phyloP scores from a whole-genome alignment of 2,888 invertebrate species.

The Microplitis deprimator region DNA sequence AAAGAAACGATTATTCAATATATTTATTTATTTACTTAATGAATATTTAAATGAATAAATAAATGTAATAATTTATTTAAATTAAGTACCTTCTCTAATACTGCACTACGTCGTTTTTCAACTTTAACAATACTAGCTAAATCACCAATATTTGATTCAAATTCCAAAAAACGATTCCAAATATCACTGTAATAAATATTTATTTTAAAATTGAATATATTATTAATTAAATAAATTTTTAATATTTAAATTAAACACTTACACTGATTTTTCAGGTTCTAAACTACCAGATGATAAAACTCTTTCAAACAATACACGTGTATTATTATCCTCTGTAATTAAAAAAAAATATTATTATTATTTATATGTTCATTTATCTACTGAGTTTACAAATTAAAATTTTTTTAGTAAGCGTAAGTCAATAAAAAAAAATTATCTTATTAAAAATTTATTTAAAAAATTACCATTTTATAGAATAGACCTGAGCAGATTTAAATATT shows the following conservation, averaged over 20 bases:
- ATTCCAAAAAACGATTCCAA: conserved; percentile 98
- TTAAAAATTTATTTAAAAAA: background rate
- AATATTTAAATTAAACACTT: conserved; percentile 66
- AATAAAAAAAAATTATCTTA: background rate
- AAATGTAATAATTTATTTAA: conserved; percentile 23
- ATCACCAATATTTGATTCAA: conserved; percentile 99
- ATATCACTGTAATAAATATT: conserved; percentile 80
- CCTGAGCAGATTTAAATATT: background rate
- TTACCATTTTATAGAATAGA: background rate
- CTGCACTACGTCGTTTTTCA: conserved; percentile 91
- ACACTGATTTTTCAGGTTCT: conserved; percentile 91
- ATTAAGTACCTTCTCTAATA: conserved; percentile 84
- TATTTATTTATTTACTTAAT: too few relatives aligned
- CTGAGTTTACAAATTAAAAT: conserved; percentile 34
- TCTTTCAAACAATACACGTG: conserved; percentile 97
- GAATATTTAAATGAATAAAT: conserved; percentile 23
- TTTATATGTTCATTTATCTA: background rate
- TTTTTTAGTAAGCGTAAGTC: conserved; percentile 6
- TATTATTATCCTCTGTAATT: conserved; percentile 96
- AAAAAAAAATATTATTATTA: conserved; percentile 23
- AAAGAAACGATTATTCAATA: conserved; percentile 34
- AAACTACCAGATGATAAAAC: conserved; percentile 94
- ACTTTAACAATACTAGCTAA: conserved; percentile 97
- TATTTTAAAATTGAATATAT: background rate
- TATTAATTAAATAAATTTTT: background rate